Conservation (phyloP, 2,797 vertebrate species). For the Champsocephalus esox region DNA sequence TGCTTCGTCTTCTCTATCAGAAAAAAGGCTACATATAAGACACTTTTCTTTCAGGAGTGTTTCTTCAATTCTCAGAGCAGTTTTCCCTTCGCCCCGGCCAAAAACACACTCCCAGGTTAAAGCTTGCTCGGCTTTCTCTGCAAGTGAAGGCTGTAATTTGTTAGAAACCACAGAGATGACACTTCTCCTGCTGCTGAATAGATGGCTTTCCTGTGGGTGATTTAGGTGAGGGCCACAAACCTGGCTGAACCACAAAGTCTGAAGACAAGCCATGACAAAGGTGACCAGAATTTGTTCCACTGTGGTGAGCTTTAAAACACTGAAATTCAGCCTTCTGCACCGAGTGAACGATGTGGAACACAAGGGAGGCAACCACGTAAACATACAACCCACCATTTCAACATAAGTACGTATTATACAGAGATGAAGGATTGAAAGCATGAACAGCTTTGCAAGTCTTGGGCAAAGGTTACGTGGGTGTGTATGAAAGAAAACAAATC, state of each 20-base stretch:
- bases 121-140: constrained; percentile 40
- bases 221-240: constrained; percentile 56
- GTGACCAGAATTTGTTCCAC: constrained; percentile 35
- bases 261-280: constrained; percentile 28
- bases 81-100: constrained; percentile 37
- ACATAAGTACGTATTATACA: constrained; percentile 17
- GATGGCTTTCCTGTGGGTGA: constrained; percentile 45
- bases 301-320: not conserved
- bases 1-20: constrained; percentile 33
- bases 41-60: constrained; percentile 62
- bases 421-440: constrained; percentile 20
- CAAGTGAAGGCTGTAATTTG: constrained; percentile 73
- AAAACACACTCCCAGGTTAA: constrained; percentile 49
- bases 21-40: constrained; percentile 57
- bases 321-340: not conserved
- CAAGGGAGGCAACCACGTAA: constrained; percentile 29
- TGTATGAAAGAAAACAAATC: not conserved
- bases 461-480: not conserved
- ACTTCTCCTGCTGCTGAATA: constrained; percentile 60
- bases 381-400: constrained; percentile 39
- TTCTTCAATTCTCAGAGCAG: constrained; percentile 45
- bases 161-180: constrained; percentile 64
- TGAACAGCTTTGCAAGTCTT: not conserved
- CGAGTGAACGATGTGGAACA: constrained; percentile 2
- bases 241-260: constrained; percentile 42